phyloP scores from a whole-genome alignment of 2,113 vertebrate genomes.

The Thymallus thymallus region DNA sequence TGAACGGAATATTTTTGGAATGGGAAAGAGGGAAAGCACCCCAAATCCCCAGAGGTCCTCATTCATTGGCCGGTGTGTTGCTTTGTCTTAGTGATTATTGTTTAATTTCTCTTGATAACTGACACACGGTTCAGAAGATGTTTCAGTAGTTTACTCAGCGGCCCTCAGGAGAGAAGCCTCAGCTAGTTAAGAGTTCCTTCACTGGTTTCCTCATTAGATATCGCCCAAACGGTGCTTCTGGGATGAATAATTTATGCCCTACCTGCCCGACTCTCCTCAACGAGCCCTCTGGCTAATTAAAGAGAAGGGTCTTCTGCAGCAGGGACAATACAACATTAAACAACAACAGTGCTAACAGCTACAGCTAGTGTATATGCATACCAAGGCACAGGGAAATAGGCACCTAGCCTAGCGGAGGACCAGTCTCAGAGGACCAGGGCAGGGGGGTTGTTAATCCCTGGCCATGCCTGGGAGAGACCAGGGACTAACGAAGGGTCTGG shows the following conservation, averaged over 20 bases:
- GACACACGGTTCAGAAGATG: conserved; percentile 57
- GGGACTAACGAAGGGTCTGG: conserved; percentile 41
- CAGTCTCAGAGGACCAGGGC: conserved; percentile 58
- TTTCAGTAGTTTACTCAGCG: conserved; percentile 64
- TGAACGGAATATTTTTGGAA: conserved; percentile 50
- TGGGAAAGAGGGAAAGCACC: conserved; percentile 48
- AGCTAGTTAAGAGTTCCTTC: conserved; percentile 67
- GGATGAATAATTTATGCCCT: conserved; percentile 75
- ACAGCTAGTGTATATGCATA: conserved; percentile 39
- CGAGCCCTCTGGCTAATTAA: conserved; percentile 73
- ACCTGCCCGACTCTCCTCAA: conserved; percentile 65
- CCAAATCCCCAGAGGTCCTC: conserved; percentile 53
- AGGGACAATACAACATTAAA: conserved; percentile 55
- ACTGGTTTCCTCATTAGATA: conserved; percentile 56
- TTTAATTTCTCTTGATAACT: conserved; percentile 63
- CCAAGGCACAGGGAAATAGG: conserved; percentile 25
- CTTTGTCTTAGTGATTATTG: conserved; percentile 64
- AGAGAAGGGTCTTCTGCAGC: conserved; percentile 56
- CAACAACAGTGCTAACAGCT: conserved; percentile 42
- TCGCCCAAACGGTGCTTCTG: conserved; percentile 65
- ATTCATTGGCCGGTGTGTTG: conserved; percentile 22
- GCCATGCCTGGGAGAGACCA: conserved; percentile 51
- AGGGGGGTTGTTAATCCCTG: conserved; percentile 67
- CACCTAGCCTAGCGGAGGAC: conserved; percentile 10
- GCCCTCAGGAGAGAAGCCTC: conserved; percentile 63